Evolutionary conservation across 2,113 vertebrate genomes (phyloP).

Genomic region (Australoheros scitulus): DNA sequence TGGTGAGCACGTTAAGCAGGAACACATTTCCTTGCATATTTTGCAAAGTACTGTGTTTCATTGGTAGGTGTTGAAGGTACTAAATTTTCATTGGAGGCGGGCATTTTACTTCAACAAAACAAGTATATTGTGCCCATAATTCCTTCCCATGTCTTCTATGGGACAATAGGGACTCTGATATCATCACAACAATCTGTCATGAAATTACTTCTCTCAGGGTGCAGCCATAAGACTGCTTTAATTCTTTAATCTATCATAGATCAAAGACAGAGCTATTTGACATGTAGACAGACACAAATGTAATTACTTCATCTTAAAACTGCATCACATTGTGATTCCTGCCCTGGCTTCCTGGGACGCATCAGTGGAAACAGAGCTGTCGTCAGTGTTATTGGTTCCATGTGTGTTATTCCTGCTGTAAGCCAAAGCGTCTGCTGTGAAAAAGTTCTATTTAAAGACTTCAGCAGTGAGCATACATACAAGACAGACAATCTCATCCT

Average conservation of each 20-base stretch:
- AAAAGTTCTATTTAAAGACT: slow-evolving; percentile 12
- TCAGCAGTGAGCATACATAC: not conserved
- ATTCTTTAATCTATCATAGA: not conserved
- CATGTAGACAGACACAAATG: not conserved
- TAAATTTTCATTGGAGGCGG: not conserved
- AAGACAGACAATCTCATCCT: not conserved
- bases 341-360: not conserved
- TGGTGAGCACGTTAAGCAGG: not conserved
- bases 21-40: not conserved
- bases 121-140: not conserved
- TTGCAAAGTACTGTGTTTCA: not conserved
- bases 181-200: not conserved
- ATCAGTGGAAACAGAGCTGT: slow-evolving; percentile 2
- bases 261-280: not conserved
- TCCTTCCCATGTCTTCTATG: not conserved
- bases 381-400: not conserved
- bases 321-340: not conserved
- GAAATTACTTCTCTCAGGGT: not conserved
- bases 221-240: not conserved
- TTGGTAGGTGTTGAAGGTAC: not conserved
- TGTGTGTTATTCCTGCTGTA: slow-evolving; percentile 1
- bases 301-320: not conserved
- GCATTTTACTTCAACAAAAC: not conserved
- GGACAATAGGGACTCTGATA: not conserved
- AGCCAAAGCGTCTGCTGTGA: not conserved